Evolutionary conservation across 2,797 vertebrate genomes (phyloP).

Genomic region (Cryptoprocta ferox): DNA sequence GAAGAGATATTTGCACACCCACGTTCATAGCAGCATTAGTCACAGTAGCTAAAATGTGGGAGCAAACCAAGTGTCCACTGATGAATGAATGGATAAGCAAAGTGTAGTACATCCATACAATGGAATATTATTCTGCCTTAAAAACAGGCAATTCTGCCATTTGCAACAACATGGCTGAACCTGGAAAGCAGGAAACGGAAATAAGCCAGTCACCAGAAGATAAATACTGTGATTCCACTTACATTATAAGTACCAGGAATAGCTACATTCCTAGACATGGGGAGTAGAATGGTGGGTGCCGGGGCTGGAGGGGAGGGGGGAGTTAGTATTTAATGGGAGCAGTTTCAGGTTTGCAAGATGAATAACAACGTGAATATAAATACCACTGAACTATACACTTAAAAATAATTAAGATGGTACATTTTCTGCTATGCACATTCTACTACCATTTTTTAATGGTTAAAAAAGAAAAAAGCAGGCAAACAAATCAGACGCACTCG

Average conservation of each 20-base stretch:
- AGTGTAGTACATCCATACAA: neutral
- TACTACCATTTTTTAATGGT: neutral
- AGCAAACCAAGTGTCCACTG: neutral
- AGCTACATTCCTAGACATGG: neutral
- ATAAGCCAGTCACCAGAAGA: neutral
- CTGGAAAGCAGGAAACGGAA: neutral
- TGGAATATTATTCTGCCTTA: neutral
- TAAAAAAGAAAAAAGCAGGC: neutral
- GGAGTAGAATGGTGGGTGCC: neutral
- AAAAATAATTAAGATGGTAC: neutral
- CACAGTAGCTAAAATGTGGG: neutral
- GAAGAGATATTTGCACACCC: neutral
- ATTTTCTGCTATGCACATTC: neutral
- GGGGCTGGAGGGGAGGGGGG: neutral
- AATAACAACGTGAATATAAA: neutral
- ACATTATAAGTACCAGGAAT: neutral
- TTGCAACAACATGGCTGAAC: neutral
- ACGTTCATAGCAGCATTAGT: neutral
- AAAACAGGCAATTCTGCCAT: neutral
- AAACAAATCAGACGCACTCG: neutral
- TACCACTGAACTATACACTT: neutral
- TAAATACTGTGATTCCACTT: neutral
- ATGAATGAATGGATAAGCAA: neutral
- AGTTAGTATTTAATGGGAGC: neutral
- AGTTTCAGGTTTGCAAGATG: neutral